Percentiles rank a stretch among this genome's conserved stretches.
These are phyloP conservation scores for Thereva nobilitata DNA, from an alignment of 2,888 invertebrate genomes.

Conservation along the genomic window DNA sequence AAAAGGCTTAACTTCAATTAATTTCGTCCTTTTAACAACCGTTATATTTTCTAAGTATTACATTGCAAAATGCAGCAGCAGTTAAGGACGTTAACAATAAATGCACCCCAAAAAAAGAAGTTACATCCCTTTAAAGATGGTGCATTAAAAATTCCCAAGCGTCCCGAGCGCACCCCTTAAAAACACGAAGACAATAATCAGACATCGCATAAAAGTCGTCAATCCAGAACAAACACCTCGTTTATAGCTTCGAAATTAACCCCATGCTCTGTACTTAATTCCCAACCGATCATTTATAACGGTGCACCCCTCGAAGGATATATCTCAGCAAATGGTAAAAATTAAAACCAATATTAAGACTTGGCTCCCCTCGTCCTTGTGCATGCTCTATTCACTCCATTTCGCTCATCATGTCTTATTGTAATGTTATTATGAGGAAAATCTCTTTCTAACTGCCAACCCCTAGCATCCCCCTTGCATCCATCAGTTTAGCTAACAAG, in stretches of 20 bases:
- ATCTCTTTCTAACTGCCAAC: conserved; percentile 41
- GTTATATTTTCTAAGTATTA: background rate
- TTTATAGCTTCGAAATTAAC: conserved; percentile 32
- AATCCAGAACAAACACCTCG: conserved; percentile 26
- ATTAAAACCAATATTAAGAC: conserved; percentile 40
- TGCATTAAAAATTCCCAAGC: background rate
- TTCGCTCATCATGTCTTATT: conserved; percentile 40
- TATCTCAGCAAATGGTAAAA: conserved; percentile 36
- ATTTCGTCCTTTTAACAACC: too few relatives aligned
- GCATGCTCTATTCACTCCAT: conserved; percentile 19
- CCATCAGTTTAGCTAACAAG: conserved; percentile 8
- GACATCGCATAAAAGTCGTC: conserved; percentile 6
- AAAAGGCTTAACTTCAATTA: too few relatives aligned
- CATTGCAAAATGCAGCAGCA: background rate
- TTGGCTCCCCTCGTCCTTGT: background rate
- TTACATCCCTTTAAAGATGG: background rate
- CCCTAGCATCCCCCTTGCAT: background rate
- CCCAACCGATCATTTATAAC: conserved; percentile 21
- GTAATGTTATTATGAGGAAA: conserved; percentile 41
- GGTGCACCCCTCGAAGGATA: background rate
- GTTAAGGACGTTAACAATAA: background rate
- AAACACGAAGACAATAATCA: background rate
- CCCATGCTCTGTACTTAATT: conserved; percentile 19
- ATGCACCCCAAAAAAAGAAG: background rate
- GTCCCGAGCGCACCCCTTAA: background rate